Evolutionary conservation across 2,888 invertebrate genomes (phyloP), one percentile per base, ranked within the genome.

Genomic region (Coecobrya sp.): DNA sequence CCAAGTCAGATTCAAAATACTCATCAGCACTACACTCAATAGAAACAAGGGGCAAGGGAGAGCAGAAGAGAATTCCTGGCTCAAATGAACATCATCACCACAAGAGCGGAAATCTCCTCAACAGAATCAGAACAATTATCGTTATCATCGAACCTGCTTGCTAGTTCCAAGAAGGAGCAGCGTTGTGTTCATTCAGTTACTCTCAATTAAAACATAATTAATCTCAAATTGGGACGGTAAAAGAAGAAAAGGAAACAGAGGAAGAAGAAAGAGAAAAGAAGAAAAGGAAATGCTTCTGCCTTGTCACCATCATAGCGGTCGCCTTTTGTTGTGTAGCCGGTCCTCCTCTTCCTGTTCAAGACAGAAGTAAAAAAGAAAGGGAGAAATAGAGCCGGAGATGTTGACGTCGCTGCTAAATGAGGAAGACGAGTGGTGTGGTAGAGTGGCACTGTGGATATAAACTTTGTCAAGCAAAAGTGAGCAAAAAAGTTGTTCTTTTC

Each of bases 201-300:
- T 88, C 92, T 88, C 92, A 92, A 91, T 92, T 88, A 92, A 92
- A 92, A 84, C 62, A 87, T 88, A 92, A 92, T 92, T 92, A 92
- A 92, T 88, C 84, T 73, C 52, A 62, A 87, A 91, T 88, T 84
- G 84, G 87, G 73, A 87, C 82, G 86, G 19, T 16, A 30, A 52
- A 59, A 73, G 73, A 86, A 86, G 55, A 36, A 73, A 42, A 73
- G 42, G 65, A 27, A 73, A 73, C 52, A n/a, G 73, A 7, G 79
- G 52, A 7, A 30, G 52, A 49, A 52, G 27, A 52, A 22, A 73
- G 52, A 49, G 79, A 82, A 52, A 86, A 73, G 65, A 45, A 52
- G 45, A 45, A 73, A 59, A 16, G n/a, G 79, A 79, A 87, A 62
- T 79, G 79, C 79, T 76, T 19, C 19, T 49, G 27, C 27, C 16